Evolutionary conservation across 2,888 invertebrate genomes (phyloP).

Genomic region (Synanthedon myopaeformis): DNA sequence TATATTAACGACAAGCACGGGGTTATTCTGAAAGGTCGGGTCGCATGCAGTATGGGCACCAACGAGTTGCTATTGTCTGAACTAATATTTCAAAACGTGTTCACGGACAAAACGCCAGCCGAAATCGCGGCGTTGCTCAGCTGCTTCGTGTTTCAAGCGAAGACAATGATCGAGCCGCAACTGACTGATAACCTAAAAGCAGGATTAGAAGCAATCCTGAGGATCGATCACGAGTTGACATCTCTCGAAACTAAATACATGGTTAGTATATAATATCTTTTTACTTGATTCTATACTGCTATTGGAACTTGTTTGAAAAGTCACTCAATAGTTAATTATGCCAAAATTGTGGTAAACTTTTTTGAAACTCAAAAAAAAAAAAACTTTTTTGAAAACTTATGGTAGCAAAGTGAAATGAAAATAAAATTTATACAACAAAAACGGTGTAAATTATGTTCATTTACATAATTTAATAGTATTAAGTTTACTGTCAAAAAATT

Average conservation of each 20-base stretch:
- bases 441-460: too few species aligned
- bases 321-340: too few species aligned
- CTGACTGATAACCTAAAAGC: constrained; percentile 71
- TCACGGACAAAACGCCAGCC: constrained; percentile 86
- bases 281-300: background rate
- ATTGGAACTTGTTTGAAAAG: background rate
- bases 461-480: too few species aligned
- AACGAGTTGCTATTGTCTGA: constrained; percentile 95
- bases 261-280: constrained; percentile 35
- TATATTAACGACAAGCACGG: constrained; percentile 70
- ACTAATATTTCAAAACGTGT: constrained; percentile 88
- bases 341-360: too few species aligned
- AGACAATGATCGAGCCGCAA: constrained; percentile 72
- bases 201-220: constrained; percentile 77
- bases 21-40: constrained; percentile 57
- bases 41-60: constrained; percentile 63
- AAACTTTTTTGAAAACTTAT: too few species aligned
- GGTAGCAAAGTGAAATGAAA: too few species aligned
- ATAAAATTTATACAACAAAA: too few species aligned
- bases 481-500: too few species aligned
- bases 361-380: too few species aligned
- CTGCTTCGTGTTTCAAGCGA: constrained; percentile 91
- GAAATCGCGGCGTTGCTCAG: constrained; percentile 96
- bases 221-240: constrained; percentile 77
- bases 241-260: constrained; percentile 74